Evolutionary conservation across 2,797 vertebrate species (phyloP).

Genomic region (Capromys pilorides): DNA sequence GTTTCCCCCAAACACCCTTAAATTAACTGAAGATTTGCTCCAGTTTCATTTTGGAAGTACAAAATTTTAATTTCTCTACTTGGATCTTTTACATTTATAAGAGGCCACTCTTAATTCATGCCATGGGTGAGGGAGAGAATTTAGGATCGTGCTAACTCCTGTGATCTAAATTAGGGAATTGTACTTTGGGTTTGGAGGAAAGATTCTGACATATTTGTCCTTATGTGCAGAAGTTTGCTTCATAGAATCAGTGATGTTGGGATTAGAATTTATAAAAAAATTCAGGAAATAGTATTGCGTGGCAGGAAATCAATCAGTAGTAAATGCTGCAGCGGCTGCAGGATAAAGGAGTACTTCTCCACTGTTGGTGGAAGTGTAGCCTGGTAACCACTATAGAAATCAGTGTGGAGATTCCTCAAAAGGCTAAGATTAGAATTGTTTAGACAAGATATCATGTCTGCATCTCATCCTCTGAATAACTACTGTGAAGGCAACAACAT

Average conservation of each 20-base stretch:
- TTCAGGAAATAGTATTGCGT: background rate
- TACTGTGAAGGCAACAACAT: too few species aligned
- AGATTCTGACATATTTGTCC: background rate
- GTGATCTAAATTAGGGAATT: background rate
- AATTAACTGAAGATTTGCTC: background rate
- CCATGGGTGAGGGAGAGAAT: background rate
- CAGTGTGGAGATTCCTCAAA: too few species aligned
- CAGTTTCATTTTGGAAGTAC: background rate
- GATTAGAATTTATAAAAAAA: background rate
- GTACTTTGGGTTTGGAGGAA: background rate
- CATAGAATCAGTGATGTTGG: background rate
- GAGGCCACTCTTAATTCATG: background rate
- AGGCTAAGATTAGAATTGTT: too few species aligned
- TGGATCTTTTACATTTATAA: background rate
- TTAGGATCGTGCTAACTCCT: background rate
- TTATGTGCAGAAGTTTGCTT: background rate
- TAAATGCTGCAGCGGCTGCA: too few species aligned
- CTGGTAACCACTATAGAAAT: too few species aligned
- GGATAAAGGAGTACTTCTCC: too few species aligned
- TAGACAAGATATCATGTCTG: too few species aligned
- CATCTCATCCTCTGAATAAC: too few species aligned
- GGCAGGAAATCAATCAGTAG: too few species aligned
- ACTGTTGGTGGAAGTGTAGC: too few species aligned
- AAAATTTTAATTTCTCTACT: slow-evolving; percentile 20
- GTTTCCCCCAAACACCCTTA: background rate